Conservation (phyloP, 2,113 vertebrate genomes). For the Eclectus roratus region DNA sequence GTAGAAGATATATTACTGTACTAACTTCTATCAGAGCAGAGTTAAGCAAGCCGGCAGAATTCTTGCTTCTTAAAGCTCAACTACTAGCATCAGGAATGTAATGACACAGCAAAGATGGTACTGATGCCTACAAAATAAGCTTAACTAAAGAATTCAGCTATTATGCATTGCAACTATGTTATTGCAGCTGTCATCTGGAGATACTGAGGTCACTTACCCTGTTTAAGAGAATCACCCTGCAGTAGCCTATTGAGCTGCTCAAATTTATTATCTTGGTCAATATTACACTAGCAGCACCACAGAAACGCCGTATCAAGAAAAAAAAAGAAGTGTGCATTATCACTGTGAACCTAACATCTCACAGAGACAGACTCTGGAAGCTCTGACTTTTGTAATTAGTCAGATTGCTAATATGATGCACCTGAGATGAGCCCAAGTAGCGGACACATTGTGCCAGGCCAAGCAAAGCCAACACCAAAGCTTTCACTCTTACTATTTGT, state of each 20-base stretch:
- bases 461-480: background rate
- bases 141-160: background rate
- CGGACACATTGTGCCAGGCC: background rate
- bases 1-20: background rate
- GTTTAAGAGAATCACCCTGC: background rate
- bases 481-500: background rate
- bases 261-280: background rate
- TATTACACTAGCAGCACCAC: background rate
- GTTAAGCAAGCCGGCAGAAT: background rate
- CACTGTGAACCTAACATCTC: background rate
- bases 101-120: slow-evolving; percentile 29
- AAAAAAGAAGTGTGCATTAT: background rate
- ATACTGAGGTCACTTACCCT: background rate
- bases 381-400: background rate
- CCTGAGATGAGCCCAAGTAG: background rate
- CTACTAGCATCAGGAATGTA: slow-evolving; percentile 6
- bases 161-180: background rate
- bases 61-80: background rate
- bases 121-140: background rate
- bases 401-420: background rate
- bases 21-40: background rate
- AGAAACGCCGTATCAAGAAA: background rate
- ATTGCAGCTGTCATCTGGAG: slow-evolving; percentile 4
- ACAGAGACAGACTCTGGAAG: background rate
- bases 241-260: background rate